Evolutionary conservation across 1,140 invertebrate genomes (phyloP).

Genomic region (Zaprionus tsacasi): DNA sequence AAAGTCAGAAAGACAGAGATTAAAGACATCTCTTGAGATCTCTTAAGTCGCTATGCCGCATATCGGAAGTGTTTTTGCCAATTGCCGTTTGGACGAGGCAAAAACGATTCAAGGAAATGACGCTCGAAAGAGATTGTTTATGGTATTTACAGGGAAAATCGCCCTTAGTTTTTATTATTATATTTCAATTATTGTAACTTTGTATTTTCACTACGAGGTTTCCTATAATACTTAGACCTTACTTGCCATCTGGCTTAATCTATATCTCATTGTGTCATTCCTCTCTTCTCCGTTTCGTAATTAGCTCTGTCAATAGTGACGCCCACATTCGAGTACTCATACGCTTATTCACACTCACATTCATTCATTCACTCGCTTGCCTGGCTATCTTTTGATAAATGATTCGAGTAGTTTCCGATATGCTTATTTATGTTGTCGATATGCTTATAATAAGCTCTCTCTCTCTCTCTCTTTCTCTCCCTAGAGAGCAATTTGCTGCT

Average conservation of each 20-base stretch:
- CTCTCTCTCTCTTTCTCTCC: constrained; percentile 24
- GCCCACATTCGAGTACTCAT: constrained; percentile 48
- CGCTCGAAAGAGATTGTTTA: background rate
- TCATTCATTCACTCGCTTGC: background rate
- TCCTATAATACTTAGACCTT: too few relatives aligned
- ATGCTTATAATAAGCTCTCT: constrained; percentile 40
- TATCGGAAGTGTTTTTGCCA: constrained; percentile 74
- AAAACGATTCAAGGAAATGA: constrained; percentile 32
- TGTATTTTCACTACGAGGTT: too few relatives aligned
- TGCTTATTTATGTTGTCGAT: constrained; percentile 69
- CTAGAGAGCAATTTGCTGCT: constrained; percentile 50
- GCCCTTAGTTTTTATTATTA: background rate
- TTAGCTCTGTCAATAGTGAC: constrained; percentile 55
- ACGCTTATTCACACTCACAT: background rate
- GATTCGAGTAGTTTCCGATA: constrained; percentile 66
- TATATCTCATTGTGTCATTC: background rate
- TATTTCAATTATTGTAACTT: too few relatives aligned
- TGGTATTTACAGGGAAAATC: background rate
- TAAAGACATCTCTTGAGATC: background rate
- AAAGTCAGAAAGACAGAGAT: constrained; percentile 14
- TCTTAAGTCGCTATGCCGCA: background rate
- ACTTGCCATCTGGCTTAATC: constrained; percentile 21
- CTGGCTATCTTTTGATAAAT: constrained; percentile 68
- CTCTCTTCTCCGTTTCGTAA: background rate
- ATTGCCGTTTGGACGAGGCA: constrained; percentile 45